Conservation (phyloP, 2,113 vertebrate species). For the Miniopterus natalensis region DNA sequence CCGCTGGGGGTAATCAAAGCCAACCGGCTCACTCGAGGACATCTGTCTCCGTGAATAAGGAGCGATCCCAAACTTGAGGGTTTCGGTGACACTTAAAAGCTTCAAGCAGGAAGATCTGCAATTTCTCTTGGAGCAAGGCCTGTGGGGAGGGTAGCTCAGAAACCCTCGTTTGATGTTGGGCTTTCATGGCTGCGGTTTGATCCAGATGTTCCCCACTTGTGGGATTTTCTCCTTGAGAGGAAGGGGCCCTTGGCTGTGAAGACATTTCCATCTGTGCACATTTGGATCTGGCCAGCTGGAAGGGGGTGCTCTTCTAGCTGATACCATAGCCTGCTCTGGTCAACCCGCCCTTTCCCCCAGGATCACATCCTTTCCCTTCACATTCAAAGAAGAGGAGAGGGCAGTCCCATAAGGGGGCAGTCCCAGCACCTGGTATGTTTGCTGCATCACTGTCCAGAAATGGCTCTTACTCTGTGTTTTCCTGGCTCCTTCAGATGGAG, state of each 20-base stretch:
- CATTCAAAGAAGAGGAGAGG: neutral
- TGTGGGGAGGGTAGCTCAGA: slow-evolving; percentile 76
- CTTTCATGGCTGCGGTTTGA: slow-evolving; percentile 81
- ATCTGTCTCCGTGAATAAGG: slow-evolving; percentile 80
- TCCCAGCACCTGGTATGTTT: neutral
- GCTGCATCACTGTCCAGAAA: neutral
- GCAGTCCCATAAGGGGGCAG: neutral
- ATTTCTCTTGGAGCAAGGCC: slow-evolving; percentile 81
- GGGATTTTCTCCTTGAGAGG: slow-evolving; percentile 71
- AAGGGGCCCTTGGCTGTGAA: slow-evolving; percentile 68
- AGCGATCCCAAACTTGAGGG: slow-evolving; percentile 70
- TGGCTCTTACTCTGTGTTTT: neutral
- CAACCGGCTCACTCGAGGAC: slow-evolving; percentile 73
- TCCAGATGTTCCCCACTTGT: slow-evolving; percentile 87
- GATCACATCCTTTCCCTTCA: neutral
- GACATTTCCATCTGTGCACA: slow-evolving; percentile 63
- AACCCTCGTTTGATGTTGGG: slow-evolving; percentile 81
- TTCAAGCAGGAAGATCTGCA: slow-evolving; percentile 83
- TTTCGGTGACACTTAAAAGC: slow-evolving; percentile 83
- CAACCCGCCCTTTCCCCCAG: neutral
- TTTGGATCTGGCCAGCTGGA: neutral
- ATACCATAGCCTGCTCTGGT: neutral
- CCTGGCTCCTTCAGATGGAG: neutral
- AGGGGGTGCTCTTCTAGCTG: neutral
- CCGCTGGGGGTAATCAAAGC: slow-evolving; percentile 67